Base-by-base conservation (phyloP, 2,888 invertebrate genomes). In the Drosophila neutralis region DNA sequence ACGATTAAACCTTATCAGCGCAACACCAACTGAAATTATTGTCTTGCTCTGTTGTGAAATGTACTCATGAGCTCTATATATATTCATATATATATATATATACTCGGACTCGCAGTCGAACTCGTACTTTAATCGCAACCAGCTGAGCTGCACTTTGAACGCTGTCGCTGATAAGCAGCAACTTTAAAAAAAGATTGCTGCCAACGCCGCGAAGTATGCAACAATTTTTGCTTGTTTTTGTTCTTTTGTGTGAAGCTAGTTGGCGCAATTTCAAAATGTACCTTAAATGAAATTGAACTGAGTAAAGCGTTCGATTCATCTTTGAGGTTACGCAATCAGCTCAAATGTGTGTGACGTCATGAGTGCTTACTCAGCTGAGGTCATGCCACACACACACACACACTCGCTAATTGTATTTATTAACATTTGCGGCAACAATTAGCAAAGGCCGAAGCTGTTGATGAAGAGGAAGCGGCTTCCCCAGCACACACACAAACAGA, bases 371-470 rank as follows among this genome's bases (percentile, higher is more conserved):
- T 45, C 45, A 45, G 57, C 64, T 64, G 60, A 74, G 74, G 69
- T 74, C 70, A 68, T 68, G 13, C 42, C 29, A n/a, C 10, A 18
- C 40, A 24, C 45, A 51, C 4, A 10, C 42, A 57, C 18, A 35
- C 11, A 29, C 33, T 61, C 78, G 83, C 68, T 85, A 83, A 83
- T 83, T 78, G 86, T 83, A 80, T 80, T 64, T 78, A 76, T 82
- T 69, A 80, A 83, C 81, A 83, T 83, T 83, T 80, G 76, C 79
- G 73, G 72, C 86, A 70, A 66, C 86, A 86, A 83, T 79, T 83
- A 79, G 77, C 77, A 74, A 49, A 57, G 48, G 54, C 63, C 51
- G 60, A 57, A 67, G 48, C 33, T 35, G 67, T 65, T 29, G 10
- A 15, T 53, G 35, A 15, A 62, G 58, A 52, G 38, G 60, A 27